Conservation (phyloP, 2,113 vertebrate species). For the Coracopsis vasa region DNA sequence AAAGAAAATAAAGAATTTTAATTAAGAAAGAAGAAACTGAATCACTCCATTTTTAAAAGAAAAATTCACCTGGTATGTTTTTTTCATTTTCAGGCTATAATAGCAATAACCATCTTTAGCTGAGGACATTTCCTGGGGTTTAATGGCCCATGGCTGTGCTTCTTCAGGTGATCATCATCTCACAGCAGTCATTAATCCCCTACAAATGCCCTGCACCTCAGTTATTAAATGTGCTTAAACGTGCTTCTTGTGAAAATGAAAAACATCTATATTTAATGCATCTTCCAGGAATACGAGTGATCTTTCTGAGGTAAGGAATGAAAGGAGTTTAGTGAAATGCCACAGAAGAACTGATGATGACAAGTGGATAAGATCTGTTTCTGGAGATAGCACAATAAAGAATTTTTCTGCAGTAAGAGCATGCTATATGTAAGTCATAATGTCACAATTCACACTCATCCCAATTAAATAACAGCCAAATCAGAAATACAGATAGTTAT, state of each 20-base stretch:
- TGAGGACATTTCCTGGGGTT: slow-evolving; percentile 53
- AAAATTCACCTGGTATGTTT: not conserved
- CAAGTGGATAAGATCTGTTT: not conserved
- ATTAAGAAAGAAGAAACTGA: slow-evolving; percentile 13
- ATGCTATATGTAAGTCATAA: not conserved
- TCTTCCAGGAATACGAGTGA: slow-evolving; percentile 28
- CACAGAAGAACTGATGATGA: not conserved
- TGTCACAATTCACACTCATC: not conserved
- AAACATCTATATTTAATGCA: slow-evolving; percentile 47
- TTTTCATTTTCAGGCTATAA: not conserved
- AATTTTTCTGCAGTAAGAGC: not conserved
- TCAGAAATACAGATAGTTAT: not conserved
- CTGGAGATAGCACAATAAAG: not conserved
- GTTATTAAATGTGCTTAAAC: slow-evolving; percentile 42
- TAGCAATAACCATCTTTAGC: slow-evolving; percentile 31
- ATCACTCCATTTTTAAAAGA: not conserved
- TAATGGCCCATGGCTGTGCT: slow-evolving; percentile 22
- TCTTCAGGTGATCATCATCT: slow-evolving; percentile 43
- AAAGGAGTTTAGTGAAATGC: slow-evolving; percentile 7
- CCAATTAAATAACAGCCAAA: not conserved
- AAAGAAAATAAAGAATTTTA: not conserved
- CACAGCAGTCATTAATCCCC: slow-evolving; percentile 53
- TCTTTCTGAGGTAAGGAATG: slow-evolving; percentile 18
- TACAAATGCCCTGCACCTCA: not conserved
- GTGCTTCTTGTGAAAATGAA: slow-evolving; percentile 26